phyloP scores from a whole-genome alignment of 2,797 vertebrate species.

The Aeoliscus strigatus region DNA sequence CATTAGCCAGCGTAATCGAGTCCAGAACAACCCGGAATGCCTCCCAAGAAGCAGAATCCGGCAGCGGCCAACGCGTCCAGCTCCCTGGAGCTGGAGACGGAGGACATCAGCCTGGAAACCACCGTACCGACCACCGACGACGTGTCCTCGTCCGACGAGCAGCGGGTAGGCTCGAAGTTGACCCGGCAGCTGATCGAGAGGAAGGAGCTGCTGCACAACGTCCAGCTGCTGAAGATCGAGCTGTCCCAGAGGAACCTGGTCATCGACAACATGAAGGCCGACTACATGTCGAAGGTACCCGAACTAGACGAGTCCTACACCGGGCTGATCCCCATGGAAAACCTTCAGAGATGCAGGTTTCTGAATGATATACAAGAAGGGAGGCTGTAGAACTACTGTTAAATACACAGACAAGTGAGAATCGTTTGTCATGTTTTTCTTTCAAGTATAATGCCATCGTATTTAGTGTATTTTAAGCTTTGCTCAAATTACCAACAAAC shows the following conservation, averaged over 20 bases:
- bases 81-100: conserved; percentile 92
- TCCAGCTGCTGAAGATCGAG: conserved; percentile 91
- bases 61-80: conserved; percentile 83
- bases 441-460: too few relatives aligned
- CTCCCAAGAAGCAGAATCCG: conserved; percentile 74
- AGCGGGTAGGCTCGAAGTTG: conserved; percentile 73
- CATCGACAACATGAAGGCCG: conserved; percentile 93
- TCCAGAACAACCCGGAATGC: conserved; percentile 65
- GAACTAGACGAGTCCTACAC: too few relatives aligned
- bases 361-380: too few relatives aligned
- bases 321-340: too few relatives aligned
- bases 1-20: background rate
- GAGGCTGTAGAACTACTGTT: too few relatives aligned
- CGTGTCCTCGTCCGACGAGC: conserved; percentile 88
- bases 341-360: too few relatives aligned
- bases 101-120: conserved; percentile 96
- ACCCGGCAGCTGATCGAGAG: conserved; percentile 90
- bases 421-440: too few relatives aligned
- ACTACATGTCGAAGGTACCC: conserved; percentile 88
- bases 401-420: too few relatives aligned
- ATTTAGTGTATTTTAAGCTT: too few relatives aligned
- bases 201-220: conserved; percentile 88
- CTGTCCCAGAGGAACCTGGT: conserved; percentile 91
- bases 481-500: too few relatives aligned
- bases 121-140: conserved; percentile 92